Evolutionary conservation across 2,888 invertebrate species (phyloP), one percentile per base, ranked within the genome.

Genomic region (Unio pictorum): DNA sequence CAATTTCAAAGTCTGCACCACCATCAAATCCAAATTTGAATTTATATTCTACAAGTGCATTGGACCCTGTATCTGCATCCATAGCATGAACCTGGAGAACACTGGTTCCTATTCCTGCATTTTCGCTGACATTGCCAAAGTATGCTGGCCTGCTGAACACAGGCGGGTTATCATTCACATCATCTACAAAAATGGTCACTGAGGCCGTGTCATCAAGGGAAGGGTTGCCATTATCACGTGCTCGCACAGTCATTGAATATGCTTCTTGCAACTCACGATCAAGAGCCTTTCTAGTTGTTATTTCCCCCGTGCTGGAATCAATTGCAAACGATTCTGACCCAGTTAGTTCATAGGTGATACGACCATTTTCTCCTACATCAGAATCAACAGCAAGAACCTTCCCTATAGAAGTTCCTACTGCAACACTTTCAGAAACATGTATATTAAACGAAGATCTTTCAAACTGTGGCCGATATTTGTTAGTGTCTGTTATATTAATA

Each of bases 81-180:
- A 94, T 95, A 0, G 99, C 98, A 0, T 95, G 94, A 0, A 99
- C 95, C 0, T 96, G 95, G 0, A 98, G 91, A 0, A 99, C 97
- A 0, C 97, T 96, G 0, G 96, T 95, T 0, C 97, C 98, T 28
- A 96, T 91, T 0, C 95, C 95, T 0, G 96, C 95, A 90, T 98
- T 97, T 91, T 99, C 99, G 85, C 95, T 95, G 0, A 97, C 90
- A 65, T 94, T 94, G 0, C 96, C 95, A 1, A 95, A 94, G 87
- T 98, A 98, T 0, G 95, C 96, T 0, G 95, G 95, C 15, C 92
- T 91, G 58, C 92, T 91, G 85, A 98, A 98, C 0, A 93, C 92
- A 0, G 98, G 98, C 87, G 98, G 97, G 88, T 99, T 99, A 87
- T 99, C 99, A 88, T 99, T 99, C 0, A 98, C 96, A 88, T 99